These are phyloP conservation scores for Sardinella longiceps DNA, from an alignment of 2,797 vertebrate species.

Conservation along the genomic window DNA sequence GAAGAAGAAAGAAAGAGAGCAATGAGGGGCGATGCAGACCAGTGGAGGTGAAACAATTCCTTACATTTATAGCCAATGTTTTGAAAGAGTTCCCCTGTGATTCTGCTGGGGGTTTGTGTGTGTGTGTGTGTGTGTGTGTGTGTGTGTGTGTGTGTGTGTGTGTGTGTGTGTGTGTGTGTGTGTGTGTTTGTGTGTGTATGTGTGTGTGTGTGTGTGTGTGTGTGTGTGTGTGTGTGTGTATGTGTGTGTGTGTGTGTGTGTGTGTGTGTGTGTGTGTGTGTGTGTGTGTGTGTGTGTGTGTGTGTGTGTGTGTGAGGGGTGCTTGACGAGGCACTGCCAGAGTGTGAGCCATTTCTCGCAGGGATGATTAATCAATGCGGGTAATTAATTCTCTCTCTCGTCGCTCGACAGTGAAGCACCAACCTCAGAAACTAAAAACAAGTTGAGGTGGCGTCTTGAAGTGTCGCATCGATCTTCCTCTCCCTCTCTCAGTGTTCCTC, in stretches of 20 bases:
- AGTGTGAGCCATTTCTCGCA: constrained; percentile 18
- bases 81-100: neutral
- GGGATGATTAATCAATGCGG: constrained; percentile 41
- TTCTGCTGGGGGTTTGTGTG: neutral
- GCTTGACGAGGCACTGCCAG: neutral
- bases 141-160: neutral
- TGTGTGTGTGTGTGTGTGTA: neutral
- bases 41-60: neutral
- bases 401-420: constrained; percentile 5
- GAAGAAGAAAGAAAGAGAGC: neutral
- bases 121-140: neutral
- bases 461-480: neutral
- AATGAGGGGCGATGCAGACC: neutral
- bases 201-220: neutral
- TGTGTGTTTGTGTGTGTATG: neutral
- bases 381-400: constrained; percentile 47
- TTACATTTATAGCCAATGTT: neutral
- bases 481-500: neutral
- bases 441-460: neutral
- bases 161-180: neutral
- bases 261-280: neutral
- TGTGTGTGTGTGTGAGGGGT: neutral
- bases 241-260: neutral
- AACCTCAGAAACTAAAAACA: constrained; percentile 10
- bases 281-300: neutral